Conservation (phyloP, 30 jellyfish, hydroid and myxozoan species). For the Aurelia aurita region DNA sequence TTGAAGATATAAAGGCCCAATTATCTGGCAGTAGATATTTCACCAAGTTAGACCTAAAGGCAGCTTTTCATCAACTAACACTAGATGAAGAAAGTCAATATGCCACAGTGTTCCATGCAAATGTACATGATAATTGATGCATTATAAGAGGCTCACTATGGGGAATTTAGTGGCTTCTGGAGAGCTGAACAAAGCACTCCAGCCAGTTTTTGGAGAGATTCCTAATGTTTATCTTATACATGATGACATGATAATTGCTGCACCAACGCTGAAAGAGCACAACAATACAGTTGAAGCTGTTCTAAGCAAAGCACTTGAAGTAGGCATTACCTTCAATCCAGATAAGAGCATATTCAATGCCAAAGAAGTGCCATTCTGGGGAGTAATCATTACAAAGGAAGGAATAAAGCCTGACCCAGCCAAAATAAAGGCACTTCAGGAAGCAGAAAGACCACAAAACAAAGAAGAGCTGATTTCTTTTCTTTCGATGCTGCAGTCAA, state of each 20-base stretch:
- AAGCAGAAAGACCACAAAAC: slow-evolving; percentile 46
- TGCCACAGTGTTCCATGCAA: slow-evolving; percentile 78
- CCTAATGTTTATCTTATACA: no score
- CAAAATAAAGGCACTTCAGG: slow-evolving; percentile 54
- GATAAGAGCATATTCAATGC: slow-evolving; percentile 58
- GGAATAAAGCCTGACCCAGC: slow-evolving; percentile 78
- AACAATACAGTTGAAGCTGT: neutral
- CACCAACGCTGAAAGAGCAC: slow-evolving; percentile 38
- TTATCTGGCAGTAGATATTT: slow-evolving; percentile 52
- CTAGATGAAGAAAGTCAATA: slow-evolving; percentile 53
- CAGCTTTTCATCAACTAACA: slow-evolving; percentile 73
- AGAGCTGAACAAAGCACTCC: slow-evolving; percentile 10
- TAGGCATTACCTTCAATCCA: slow-evolving; percentile 61
- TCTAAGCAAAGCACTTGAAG: neutral
- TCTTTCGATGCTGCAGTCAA: slow-evolving; percentile 56
- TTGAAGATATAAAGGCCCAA: slow-evolving; percentile 65
- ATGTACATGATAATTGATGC: slow-evolving; percentile 58
- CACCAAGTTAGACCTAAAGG: slow-evolving; percentile 66
- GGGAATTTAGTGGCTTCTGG: slow-evolving; percentile 66
- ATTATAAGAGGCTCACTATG: slow-evolving; percentile 64
- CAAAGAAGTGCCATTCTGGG: slow-evolving; percentile 70
- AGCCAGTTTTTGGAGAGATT: no score
- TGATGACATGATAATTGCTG: slow-evolving; percentile 40
- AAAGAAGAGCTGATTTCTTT: slow-evolving; percentile 67
- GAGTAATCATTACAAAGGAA: slow-evolving; percentile 41